Conservation (phyloP, 2,888 invertebrate species). For the Cartodere bifasciata region DNA sequence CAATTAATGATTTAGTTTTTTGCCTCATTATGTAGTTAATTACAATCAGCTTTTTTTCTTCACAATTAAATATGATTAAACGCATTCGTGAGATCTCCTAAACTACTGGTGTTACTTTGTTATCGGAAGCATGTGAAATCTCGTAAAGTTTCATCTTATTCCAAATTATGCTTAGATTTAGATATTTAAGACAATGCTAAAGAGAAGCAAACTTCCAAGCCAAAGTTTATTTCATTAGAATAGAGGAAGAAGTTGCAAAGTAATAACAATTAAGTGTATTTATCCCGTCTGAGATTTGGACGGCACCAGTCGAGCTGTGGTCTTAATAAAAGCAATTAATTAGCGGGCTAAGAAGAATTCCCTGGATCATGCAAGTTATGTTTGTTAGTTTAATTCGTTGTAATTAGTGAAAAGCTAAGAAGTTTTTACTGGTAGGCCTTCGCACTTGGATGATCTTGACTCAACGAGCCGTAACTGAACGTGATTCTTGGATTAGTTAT, state of each 20-base stretch:
- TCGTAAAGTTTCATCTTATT: no score
- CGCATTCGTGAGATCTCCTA: no score
- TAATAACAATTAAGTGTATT: conserved; percentile 6
- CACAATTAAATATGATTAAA: no score
- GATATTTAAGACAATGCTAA: no score
- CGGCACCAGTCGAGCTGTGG: conserved; percentile 10
- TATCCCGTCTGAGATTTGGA: conserved; percentile 4
- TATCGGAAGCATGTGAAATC: no score
- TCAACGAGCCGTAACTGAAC: conserved; percentile 18
- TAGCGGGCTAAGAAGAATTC: conserved; percentile 22
- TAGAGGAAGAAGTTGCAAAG: conserved; percentile 1
- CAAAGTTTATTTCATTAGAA: conserved; percentile 1
- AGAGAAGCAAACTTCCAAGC: no score
- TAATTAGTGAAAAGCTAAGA: conserved; percentile 17
- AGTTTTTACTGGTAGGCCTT: conserved; percentile 17
- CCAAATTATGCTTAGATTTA: no score
- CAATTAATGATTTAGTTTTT: no score
- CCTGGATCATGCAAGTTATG: conserved; percentile 22
- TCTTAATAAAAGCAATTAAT: conserved; percentile 23
- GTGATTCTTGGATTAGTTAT: conserved; percentile 15
- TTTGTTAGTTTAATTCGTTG: conserved; percentile 19
- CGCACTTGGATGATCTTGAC: conserved; percentile 16
- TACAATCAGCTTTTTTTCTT: no score
- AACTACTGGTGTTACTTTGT: no score
- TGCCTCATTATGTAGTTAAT: no score